These are phyloP conservation scores for Clostera curtula DNA, from an alignment of 2,888 invertebrate species.

Conservation along the genomic window DNA sequence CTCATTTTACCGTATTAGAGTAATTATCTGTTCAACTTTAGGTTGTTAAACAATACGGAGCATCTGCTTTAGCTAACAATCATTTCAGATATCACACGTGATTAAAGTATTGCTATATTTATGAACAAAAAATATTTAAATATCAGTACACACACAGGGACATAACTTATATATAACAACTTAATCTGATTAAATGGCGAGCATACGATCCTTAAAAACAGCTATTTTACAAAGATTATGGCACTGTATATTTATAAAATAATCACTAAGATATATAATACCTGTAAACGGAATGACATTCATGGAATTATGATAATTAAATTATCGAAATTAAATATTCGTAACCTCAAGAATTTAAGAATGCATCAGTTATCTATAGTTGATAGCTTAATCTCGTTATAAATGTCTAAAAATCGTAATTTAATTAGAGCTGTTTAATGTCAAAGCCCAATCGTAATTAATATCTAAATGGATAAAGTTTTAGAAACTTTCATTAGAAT, in stretches of 20 bases:
- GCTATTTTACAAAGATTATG: constrained; percentile 39
- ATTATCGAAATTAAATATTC: constrained; percentile 16
- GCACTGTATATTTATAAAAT: constrained; percentile 34
- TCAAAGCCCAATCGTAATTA: constrained; percentile 33
- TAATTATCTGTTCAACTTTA: too few relatives aligned
- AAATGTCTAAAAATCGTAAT: constrained; percentile 13
- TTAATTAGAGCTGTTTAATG: constrained; percentile 38
- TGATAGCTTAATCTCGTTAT: constrained; percentile 14
- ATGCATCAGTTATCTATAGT: constrained; percentile 9
- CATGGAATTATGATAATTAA: constrained; percentile 19
- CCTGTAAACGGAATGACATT: constrained; percentile 21
- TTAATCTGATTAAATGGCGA: too few relatives aligned
- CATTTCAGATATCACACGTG: too few relatives aligned
- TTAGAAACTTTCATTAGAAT: constrained; percentile 28
- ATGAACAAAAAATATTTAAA: too few relatives aligned
- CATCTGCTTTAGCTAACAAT: too few relatives aligned
- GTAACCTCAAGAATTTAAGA: constrained; percentile 7
- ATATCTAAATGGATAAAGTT: constrained; percentile 25
- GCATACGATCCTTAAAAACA: constrained; percentile 20
- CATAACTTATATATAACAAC: too few relatives aligned
- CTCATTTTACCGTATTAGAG: too few relatives aligned
- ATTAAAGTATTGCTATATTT: too few relatives aligned
- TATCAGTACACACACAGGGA: too few relatives aligned
- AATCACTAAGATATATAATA: constrained; percentile 18
- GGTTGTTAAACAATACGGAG: too few relatives aligned